Evolutionary conservation across 1,140 invertebrate genomes (phyloP).

Genomic region (Drosophila subpulchrella): DNA sequence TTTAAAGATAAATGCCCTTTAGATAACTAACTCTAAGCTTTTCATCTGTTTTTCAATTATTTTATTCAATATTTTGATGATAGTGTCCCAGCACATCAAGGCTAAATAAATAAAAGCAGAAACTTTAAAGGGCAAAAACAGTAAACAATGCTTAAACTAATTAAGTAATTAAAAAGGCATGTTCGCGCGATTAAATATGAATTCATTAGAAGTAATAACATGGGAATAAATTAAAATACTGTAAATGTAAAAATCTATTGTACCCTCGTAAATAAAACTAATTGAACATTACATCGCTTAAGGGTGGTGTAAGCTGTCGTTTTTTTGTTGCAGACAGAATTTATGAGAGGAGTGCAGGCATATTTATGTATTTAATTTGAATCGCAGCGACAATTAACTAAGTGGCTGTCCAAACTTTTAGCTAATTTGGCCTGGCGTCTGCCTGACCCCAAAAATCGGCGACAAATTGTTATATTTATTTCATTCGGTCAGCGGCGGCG

Average conservation of each 20-base stretch:
- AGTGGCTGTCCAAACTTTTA: constrained; percentile 70
- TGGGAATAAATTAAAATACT: background rate
- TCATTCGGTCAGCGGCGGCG: constrained; percentile 58
- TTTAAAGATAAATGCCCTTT: background rate
- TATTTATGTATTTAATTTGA: constrained; percentile 64
- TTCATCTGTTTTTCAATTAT: background rate
- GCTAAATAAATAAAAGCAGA: background rate
- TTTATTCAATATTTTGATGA: background rate
- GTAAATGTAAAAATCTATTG: background rate
- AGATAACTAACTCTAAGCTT: background rate
- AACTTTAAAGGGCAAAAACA: background rate
- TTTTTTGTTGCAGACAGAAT: constrained; percentile 17
- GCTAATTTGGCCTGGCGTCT: constrained; percentile 77
- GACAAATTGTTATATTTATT: constrained; percentile 73
- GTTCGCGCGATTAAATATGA: background rate
- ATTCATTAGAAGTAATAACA: background rate
- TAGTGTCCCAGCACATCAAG: background rate
- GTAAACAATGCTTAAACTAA: background rate
- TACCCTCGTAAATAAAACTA: constrained; percentile 9
- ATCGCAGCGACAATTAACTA: constrained; percentile 67
- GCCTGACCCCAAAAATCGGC: constrained; percentile 40
- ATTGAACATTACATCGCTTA: constrained; percentile 1
- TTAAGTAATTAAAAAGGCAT: background rate
- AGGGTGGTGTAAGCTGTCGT: constrained; percentile 16
- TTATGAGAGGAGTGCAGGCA: constrained; percentile 16